Evolutionary conservation across 2,113 vertebrate species (phyloP).

Genomic region (Gallinago jamesoni): DNA sequence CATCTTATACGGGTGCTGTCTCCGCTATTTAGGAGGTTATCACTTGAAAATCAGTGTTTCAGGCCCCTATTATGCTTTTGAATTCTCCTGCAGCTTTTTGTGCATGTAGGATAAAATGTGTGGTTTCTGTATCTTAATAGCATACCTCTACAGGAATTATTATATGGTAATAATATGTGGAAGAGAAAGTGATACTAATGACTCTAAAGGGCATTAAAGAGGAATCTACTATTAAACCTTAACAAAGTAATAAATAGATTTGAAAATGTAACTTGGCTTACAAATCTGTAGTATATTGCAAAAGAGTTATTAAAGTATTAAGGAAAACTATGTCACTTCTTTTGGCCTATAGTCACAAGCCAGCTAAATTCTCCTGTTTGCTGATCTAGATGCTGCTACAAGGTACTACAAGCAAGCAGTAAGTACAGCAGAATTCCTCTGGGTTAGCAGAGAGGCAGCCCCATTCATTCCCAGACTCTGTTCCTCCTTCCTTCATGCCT

Average conservation of each 20-base stretch:
- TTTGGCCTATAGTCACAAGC: background rate
- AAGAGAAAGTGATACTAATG: background rate
- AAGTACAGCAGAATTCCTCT: background rate
- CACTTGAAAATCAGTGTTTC: background rate
- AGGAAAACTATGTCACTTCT: background rate
- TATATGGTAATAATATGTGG: background rate
- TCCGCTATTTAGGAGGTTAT: background rate
- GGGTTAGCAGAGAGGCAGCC: background rate
- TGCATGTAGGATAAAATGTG: background rate
- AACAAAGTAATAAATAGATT: background rate
- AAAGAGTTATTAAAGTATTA: background rate
- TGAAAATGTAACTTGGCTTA: background rate
- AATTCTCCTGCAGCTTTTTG: background rate
- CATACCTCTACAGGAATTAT: background rate
- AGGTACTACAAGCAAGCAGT: background rate
- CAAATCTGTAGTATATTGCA: background rate
- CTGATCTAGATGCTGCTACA: background rate
- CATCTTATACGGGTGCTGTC: too few relatives aligned
- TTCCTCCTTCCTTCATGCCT: background rate
- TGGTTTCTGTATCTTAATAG: background rate
- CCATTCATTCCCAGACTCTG: background rate
- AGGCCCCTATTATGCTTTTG: background rate
- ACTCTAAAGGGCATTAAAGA: background rate
- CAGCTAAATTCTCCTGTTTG: background rate
- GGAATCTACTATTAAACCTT: background rate